Percentiles rank a stretch among this genome's conserved stretches.
These are phyloP conservation scores for Drosophila niveifrons DNA, from an alignment of 2,888 invertebrate species.

Conservation along the genomic window DNA sequence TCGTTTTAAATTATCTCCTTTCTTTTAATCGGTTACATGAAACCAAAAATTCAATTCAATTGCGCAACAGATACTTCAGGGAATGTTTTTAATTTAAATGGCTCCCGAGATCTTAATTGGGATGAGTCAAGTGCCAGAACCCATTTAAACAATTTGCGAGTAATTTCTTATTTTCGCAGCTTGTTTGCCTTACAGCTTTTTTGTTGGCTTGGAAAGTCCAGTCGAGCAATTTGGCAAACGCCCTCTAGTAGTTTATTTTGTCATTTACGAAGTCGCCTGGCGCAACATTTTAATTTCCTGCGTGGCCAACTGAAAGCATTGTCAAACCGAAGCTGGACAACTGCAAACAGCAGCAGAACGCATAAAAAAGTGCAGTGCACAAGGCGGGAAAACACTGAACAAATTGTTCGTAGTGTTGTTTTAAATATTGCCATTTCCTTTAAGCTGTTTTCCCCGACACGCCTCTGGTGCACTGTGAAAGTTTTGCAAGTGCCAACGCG, in stretches of 20 bases:
- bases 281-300: slow-evolving; percentile 53
- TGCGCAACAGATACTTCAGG: too few species aligned
- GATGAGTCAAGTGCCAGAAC: too few species aligned
- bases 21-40: too few species aligned
- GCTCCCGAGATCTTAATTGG: too few species aligned
- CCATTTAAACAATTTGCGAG: neutral
- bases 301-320: slow-evolving; percentile 7
- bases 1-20: too few species aligned
- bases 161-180: neutral
- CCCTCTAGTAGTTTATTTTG: slow-evolving; percentile 35
- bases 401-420: slow-evolving; percentile 8
- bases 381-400: neutral
- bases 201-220: neutral
- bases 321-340: slow-evolving; percentile 10
- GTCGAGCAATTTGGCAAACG: slow-evolving; percentile 10
- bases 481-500: slow-evolving; percentile 2
- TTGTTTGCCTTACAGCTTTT: neutral
- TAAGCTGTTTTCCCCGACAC: slow-evolving; percentile 31
- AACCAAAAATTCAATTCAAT: too few species aligned
- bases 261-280: slow-evolving; percentile 34
- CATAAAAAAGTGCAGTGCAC: neutral
- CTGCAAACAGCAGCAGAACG: neutral
- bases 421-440: slow-evolving; percentile 54
- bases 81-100: too few species aligned
- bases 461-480: slow-evolving; percentile 12